phyloP scores from a whole-genome alignment of 2,888 invertebrate species.

The Tetragonisca angustula region DNA sequence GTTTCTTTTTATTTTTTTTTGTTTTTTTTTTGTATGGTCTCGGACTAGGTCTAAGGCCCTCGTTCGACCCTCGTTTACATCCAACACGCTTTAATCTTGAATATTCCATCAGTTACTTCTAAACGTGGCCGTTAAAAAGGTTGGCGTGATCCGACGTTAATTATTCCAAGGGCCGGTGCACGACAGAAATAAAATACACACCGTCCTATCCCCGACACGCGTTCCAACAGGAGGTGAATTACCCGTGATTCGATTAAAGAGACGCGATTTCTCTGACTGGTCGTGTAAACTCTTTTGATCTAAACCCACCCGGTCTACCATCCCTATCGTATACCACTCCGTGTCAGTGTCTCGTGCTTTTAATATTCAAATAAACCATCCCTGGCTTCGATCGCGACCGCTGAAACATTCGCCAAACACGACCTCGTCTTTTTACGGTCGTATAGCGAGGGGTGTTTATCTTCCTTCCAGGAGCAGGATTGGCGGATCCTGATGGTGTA shows the following conservation, averaged over 20 bases:
- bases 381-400: constrained; percentile 1
- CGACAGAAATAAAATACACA: constrained; percentile 58
- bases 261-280: constrained; percentile 14
- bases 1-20: background rate
- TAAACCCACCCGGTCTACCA: background rate
- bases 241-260: constrained; percentile 60
- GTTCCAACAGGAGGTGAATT: constrained; percentile 47
- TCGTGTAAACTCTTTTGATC: constrained; percentile 43
- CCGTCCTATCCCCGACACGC: constrained; percentile 35
- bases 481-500: constrained; percentile 3
- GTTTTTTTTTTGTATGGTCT: constrained; percentile 24
- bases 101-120: constrained; percentile 64
- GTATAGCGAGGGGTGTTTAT: background rate
- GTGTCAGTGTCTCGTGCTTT: background rate
- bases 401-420: constrained; percentile 8
- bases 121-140: constrained; percentile 60
- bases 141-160: constrained; percentile 61
- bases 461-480: too few relatives aligned
- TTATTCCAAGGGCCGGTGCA: constrained; percentile 57
- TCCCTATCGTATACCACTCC: background rate
- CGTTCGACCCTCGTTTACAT: constrained; percentile 49
- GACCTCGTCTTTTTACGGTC: constrained; percentile 3
- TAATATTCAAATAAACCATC: constrained; percentile 3
- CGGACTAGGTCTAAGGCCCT: background rate
- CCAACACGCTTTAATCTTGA: constrained; percentile 60